These are phyloP conservation scores for Paguma larvata DNA, from an alignment of 2,797 vertebrate species.

Conservation along the genomic window DNA sequence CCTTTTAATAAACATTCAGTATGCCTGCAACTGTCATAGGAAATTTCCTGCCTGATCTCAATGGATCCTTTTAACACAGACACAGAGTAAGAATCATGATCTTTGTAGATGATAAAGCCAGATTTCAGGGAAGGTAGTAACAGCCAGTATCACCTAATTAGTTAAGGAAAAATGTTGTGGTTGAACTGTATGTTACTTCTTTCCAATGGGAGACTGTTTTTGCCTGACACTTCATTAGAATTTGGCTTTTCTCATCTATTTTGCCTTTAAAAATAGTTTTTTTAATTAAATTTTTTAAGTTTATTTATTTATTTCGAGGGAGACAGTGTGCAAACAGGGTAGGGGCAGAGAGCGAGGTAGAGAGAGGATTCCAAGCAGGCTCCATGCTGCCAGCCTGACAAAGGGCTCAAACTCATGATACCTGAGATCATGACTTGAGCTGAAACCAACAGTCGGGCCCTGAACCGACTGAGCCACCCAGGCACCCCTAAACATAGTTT, in stretches of 20 bases:
- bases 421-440: too few relatives aligned
- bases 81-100: neutral
- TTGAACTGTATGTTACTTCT: neutral
- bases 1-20: neutral
- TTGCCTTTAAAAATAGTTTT: neutral
- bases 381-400: too few relatives aligned
- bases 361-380: too few relatives aligned
- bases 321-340: too few relatives aligned
- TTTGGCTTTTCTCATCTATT: neutral
- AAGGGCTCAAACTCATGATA: too few relatives aligned
- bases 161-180: neutral
- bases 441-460: too few relatives aligned
- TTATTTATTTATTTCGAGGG: too few relatives aligned
- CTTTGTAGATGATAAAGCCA: neutral
- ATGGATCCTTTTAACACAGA: neutral
- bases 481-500: too few relatives aligned
- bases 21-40: accelerated
- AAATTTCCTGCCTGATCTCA: neutral
- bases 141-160: neutral
- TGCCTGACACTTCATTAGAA: neutral
- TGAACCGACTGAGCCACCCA: too few relatives aligned
- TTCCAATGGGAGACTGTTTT: neutral
- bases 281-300: neutral
- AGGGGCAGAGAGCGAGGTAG: too few relatives aligned
- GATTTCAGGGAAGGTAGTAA: neutral